Base-by-base conservation (phyloP, 2,888 invertebrate species). In the Mimachlamys varia region DNA sequence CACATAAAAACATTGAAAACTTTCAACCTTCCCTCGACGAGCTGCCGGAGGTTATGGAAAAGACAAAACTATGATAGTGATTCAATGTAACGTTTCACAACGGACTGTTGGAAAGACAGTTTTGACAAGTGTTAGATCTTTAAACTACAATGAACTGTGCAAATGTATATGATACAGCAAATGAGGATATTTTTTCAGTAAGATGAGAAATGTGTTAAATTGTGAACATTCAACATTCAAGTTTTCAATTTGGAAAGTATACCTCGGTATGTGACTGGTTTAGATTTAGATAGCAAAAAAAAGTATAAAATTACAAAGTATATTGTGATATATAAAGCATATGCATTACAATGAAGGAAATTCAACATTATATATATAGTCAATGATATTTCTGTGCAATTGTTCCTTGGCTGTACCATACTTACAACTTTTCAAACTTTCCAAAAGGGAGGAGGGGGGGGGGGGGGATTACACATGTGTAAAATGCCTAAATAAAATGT, bases 11-110 rank as follows among this genome's bases (percentile, higher is more conserved):
- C 22, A 15, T 88, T 44, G 58, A 90, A 88, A 58, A 58, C 55
- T 58, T 90, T 62, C 55, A 44, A 90, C 76, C 76, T 7, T 13
- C 76, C 4, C 33, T 76, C 33, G 17, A 89, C 88, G 88, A 92
- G 90, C 17, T 91, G 88, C 89, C 90, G n/a, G 95, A 95, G 90
- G 91, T 93, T 38, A 94, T 94, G 87, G 94, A 95, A 90, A 94
- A 92, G 89, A 94, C 94, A 13, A 92, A 93, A 89, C 92, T 95
- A 88, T 95, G 93, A 93, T 88, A n/a, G 5, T 27, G 1, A 87
- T 15, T 37, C 37, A 62, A 76, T 33, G 2, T 62, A n/a, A 33
- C 4, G 13, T 76, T 76, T 12, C 33, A 76, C 27, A 76, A 58
- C 12, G 33, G 33, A 33, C 12, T 76, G 27, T 5, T 27, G 19